Evolutionary conservation across 2,113 vertebrate genomes (phyloP).

Genomic region (Jacana jacana): DNA sequence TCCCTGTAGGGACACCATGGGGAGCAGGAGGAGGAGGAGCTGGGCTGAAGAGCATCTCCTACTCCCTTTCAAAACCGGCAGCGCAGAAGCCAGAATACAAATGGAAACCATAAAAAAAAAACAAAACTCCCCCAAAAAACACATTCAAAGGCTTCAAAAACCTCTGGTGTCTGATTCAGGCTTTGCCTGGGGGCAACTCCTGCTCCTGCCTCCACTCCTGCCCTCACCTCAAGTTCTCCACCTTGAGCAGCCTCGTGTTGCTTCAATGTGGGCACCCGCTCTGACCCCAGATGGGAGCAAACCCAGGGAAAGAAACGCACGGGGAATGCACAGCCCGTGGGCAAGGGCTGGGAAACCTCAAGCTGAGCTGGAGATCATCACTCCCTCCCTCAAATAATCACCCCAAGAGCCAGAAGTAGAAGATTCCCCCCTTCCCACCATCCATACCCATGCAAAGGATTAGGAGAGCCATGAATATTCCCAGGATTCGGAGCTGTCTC

Average conservation of each 20-base stretch:
- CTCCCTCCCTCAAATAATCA: neutral
- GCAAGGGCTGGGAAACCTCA: fast-evolving
- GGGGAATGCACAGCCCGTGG: fast-evolving
- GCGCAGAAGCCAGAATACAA: neutral
- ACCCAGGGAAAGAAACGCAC: neutral
- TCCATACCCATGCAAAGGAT: neutral
- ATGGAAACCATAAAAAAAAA: too few species aligned
- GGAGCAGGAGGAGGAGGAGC: neutral
- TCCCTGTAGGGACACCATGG: fast-evolving
- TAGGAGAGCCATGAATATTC: neutral
- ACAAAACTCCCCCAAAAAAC: too few species aligned
- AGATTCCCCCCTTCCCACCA: too few species aligned
- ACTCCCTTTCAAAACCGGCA: neutral
- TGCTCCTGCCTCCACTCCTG: neutral
- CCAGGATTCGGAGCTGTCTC: neutral
- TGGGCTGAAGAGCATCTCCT: neutral
- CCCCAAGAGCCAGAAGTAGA: neutral
- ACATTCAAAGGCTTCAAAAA: neutral
- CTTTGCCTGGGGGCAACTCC: neutral
- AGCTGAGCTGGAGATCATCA: neutral
- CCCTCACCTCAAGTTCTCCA: neutral
- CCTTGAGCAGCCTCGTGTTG: neutral
- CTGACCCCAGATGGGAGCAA: neutral
- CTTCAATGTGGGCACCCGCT: neutral
- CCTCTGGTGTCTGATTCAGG: neutral